Conservation (phyloP, 2,113 vertebrate genomes). For the Brachyhypopomus occidentalis region DNA sequence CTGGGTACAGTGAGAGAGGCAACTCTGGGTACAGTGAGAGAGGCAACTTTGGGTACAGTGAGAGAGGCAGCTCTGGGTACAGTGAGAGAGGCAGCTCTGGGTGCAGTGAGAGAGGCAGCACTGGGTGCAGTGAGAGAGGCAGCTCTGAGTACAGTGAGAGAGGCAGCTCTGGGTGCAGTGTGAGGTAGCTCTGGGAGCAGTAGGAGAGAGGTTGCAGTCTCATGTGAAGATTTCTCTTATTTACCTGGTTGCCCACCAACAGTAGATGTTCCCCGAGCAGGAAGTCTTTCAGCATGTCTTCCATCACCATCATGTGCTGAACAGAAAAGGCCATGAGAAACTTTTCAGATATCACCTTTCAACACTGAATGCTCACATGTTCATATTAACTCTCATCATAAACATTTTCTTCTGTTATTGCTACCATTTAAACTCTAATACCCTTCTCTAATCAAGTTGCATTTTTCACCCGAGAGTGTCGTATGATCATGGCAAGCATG, state of each 20-base stretch:
- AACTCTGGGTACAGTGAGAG: no score
- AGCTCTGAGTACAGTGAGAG: no score
- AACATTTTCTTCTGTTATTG: no score
- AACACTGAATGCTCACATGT: neutral
- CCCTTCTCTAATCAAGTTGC: neutral
- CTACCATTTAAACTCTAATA: neutral
- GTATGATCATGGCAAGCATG: no score
- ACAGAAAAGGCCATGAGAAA: constrained; percentile 49
- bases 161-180: no score
- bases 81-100: no score
- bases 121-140: no score
- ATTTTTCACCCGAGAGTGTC: neutral
- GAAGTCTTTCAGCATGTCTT: constrained; percentile 98
- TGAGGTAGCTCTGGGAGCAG: constrained; percentile 9
- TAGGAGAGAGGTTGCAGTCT: neutral
- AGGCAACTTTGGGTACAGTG: no score
- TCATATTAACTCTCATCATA: no score
- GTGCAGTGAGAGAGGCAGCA: neutral
- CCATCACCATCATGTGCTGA: constrained; percentile 95
- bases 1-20: neutral
- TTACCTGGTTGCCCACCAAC: constrained; percentile 96
- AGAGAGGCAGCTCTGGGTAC: no score
- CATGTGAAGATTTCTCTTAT: constrained; percentile 43
- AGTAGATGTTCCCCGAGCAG: constrained; percentile 93
- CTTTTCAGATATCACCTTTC: neutral